Evolutionary conservation across 2,797 vertebrate genomes (phyloP).

Genomic region (Anguilla anguilla): DNA sequence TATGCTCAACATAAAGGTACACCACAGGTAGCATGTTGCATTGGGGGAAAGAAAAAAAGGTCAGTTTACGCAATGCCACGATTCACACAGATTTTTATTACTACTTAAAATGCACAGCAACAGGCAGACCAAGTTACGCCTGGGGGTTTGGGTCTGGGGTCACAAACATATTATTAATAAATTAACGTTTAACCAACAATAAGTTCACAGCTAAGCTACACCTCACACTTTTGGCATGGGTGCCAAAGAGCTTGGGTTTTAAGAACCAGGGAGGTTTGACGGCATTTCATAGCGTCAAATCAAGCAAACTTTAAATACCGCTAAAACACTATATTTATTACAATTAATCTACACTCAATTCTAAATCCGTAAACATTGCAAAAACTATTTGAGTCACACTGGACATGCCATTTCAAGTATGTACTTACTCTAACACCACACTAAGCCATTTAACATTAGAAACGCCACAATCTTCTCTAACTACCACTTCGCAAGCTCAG

Average conservation of each 20-base stretch:
- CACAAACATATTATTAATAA: not conserved
- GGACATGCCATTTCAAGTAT: constrained; percentile 28
- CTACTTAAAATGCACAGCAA: constrained; percentile 24
- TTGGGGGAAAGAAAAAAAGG: not conserved
- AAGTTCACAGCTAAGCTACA: not conserved
- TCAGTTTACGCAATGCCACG: not conserved
- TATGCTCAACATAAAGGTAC: not conserved
- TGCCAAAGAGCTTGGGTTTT: not conserved
- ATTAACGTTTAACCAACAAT: not conserved
- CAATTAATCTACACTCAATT: not conserved
- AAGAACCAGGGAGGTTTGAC: not conserved
- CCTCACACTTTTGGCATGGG: constrained; percentile 4
- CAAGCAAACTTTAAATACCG: not conserved
- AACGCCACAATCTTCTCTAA: constrained; percentile 15
- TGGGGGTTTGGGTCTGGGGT: not conserved
- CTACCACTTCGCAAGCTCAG: constrained; percentile 32
- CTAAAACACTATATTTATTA: not conserved
- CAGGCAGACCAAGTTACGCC: constrained; percentile 23
- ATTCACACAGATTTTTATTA: not conserved
- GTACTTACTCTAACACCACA: constrained; percentile 15
- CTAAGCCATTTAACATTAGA: constrained; percentile 19
- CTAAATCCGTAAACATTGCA: constrained; percentile 27
- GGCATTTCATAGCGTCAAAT: too few species aligned
- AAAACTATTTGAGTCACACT: constrained; percentile 21
- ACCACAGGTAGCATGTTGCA: not conserved